These are phyloP conservation scores for Brachypteracias leptosomus DNA, from an alignment of 2,113 vertebrate species.

Conservation along the genomic window DNA sequence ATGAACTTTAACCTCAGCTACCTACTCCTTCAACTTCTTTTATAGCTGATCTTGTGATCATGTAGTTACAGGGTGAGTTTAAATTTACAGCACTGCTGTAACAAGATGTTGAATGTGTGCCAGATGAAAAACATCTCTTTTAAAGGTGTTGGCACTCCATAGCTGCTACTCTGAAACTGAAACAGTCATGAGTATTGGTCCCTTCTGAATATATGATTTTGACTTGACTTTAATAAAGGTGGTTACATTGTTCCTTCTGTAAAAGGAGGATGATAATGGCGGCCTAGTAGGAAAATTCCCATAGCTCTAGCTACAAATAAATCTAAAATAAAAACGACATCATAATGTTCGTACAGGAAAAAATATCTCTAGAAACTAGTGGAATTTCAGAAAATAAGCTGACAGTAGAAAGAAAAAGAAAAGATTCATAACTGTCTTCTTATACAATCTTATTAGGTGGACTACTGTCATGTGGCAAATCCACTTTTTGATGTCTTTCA, in stretches of 20 bases:
- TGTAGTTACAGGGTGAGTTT: neutral
- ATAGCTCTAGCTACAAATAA: neutral
- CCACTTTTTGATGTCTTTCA: neutral
- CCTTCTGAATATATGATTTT: slow-evolving; percentile 5
- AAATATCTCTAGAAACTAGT: neutral
- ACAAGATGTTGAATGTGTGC: neutral
- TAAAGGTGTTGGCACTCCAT: neutral
- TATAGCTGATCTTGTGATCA: neutral
- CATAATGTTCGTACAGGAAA: neutral
- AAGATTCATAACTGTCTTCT: neutral
- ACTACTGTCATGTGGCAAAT: neutral
- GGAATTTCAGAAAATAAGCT: neutral
- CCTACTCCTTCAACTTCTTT: neutral
- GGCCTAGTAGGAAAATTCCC: neutral
- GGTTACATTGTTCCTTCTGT: neutral
- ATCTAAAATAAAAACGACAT: neutral
- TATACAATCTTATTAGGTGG: neutral
- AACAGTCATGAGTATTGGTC: neutral
- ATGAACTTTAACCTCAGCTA: neutral
- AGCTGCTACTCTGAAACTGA: neutral
- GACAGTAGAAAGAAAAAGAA: neutral
- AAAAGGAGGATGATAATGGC: neutral
- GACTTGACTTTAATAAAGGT: neutral
- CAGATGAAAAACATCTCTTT: slow-evolving; percentile 7
- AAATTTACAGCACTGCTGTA: neutral